These are phyloP conservation scores for Caligus rogercresseyi DNA, from an alignment of 1,140 invertebrate species.

Conservation along the genomic window DNA sequence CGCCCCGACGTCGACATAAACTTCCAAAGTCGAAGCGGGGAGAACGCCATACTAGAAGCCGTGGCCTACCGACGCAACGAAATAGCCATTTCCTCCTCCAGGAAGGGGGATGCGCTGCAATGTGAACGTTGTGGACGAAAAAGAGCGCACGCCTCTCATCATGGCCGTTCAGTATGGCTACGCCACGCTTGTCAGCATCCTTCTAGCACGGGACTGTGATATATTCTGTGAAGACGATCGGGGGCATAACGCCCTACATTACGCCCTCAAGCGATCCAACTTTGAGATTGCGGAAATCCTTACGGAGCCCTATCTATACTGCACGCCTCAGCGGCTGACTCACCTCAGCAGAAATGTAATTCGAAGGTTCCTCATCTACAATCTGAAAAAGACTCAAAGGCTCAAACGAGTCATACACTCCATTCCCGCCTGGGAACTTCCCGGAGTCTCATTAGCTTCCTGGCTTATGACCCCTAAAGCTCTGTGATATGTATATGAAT, in stretches of 20 bases:
- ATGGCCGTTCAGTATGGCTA: conserved; percentile 14
- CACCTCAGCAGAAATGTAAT: conserved; percentile 1
- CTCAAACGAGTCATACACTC: conserved; percentile 2
- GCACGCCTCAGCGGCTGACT: background rate
- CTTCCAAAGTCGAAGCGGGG: conserved; percentile 6
- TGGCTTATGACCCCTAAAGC: conserved; percentile 14
- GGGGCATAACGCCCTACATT: conserved; percentile 9
- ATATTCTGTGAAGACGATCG: conserved; percentile 4
- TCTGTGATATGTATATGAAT: background rate
- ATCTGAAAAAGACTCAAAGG: background rate
- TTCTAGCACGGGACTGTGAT: conserved; percentile 7
- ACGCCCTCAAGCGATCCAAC: background rate
- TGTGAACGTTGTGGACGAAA: conserved; percentile 1
- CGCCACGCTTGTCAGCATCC: background rate
- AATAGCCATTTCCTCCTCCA: background rate
- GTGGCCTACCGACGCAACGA: conserved; percentile 3
- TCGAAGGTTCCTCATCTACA: background rate
- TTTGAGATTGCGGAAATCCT: conserved; percentile 1
- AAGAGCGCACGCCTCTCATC: conserved; percentile 9
- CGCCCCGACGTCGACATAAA: conserved; percentile 7
- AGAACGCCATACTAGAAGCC: conserved; percentile 10
- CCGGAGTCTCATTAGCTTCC: background rate
- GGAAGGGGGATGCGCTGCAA: background rate
- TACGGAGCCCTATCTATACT: background rate
- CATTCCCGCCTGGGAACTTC: conserved; percentile 1